These are phyloP conservation scores for Mythimna impura DNA, from an alignment of 2,888 invertebrate species.

Conservation along the genomic window DNA sequence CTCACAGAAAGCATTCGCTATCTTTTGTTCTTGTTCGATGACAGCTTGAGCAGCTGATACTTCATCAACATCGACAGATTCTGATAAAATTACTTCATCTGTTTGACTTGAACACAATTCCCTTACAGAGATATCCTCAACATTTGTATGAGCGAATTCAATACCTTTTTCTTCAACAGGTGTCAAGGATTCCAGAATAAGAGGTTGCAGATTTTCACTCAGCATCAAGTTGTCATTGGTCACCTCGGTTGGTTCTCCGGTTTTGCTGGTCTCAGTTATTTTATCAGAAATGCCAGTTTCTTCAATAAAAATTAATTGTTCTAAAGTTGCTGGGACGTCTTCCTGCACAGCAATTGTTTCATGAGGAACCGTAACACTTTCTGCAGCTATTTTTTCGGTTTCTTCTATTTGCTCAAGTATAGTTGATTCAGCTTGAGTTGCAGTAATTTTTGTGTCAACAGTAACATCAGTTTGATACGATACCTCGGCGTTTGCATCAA, in stretches of 20 bases:
- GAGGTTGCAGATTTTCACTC: neutral
- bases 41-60: too few species aligned
- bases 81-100: neutral
- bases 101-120: neutral
- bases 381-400: neutral
- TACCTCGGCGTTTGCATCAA: neutral
- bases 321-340: conserved; percentile 5
- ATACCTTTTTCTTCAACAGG: neutral
- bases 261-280: neutral
- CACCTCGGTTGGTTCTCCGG: neutral
- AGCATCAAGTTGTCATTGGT: neutral
- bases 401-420: conserved; percentile 18
- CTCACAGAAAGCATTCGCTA: neutral
- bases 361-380: neutral
- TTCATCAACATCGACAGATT: neutral
- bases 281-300: neutral
- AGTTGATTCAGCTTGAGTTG: conserved; percentile 6
- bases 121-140: neutral
- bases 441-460: neutral
- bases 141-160: neutral
- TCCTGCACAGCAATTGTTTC: conserved; percentile 12
- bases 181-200: neutral
- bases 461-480: neutral
- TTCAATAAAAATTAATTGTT: conserved; percentile 18
- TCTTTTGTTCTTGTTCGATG: neutral